Evolutionary conservation across 2,113 vertebrate species (phyloP), one percentile per base, ranked within the genome.

Genomic region (Ammospiza nelsoni): DNA sequence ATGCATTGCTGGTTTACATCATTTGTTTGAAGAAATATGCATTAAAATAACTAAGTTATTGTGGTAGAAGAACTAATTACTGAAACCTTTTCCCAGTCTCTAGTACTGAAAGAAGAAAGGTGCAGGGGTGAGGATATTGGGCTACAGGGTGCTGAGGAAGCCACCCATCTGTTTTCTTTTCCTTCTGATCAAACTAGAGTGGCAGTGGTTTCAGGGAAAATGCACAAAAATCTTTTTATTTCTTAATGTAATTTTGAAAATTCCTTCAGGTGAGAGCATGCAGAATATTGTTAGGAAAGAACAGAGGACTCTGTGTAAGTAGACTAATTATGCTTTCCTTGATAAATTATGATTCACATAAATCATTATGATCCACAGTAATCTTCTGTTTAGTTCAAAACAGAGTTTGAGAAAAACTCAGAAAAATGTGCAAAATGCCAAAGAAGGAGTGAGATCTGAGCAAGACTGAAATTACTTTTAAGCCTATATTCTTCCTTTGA

Each of bases 401-500:
- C 6, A 59, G 35, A 66, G 7, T 76, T 88, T 84, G 37, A 68
- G n/a, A 55, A 90, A 90, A 79, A 41, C 12, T 76, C 16, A 73
- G 33, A 39, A 90, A 94, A 92, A 69, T 33, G 9, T 17, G 6
- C 12, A 92, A 87, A 87, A 84, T 76, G 49, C 46, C 25, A 67
- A 82, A 94, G 78, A 81, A 94, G 28, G 28, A 92, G 11, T 39
- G n/a, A 85, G 27, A 87, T 89, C 24, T 89, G 37, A 82, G 49
- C 46, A 71, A 79, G 63, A 88, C 77, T 76, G 77, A 67, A 79
- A 63, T 69, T 90, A 69, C 81, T 84, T 92, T 95, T 90, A 90
- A 90, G 79, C 37, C 12, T 92, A n/a, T 67, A 68, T 81, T 33
- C 35, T 87, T 94, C 41, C 68, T 97, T 94, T 93, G 86, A 90